Evolutionary conservation across 2,888 invertebrate species (phyloP).

Genomic region (Deilephila porcellus): DNA sequence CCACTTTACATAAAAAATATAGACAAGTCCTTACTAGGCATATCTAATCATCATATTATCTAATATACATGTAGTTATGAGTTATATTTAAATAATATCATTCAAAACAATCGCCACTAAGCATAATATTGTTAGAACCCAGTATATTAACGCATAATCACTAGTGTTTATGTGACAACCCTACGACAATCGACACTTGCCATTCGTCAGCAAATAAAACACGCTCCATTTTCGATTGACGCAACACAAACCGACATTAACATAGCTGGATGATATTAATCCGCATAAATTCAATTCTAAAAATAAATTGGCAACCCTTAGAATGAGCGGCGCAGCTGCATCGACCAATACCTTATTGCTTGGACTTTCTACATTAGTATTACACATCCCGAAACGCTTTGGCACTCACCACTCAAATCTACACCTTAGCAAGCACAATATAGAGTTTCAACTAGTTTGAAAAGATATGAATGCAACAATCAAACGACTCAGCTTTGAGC

Average conservation of each 20-base stretch:
- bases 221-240: constrained; percentile 54
- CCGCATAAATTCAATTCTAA: constrained; percentile 73
- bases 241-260: constrained; percentile 69
- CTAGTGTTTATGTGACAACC: constrained; percentile 38
- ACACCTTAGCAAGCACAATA: not conserved
- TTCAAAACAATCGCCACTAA: not conserved
- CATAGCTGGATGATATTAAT: constrained; percentile 64
- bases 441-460: not conserved
- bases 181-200: constrained; percentile 41
- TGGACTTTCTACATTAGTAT: constrained; percentile 27
- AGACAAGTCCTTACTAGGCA: too few relatives aligned
- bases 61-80: too few relatives aligned
- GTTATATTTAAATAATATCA: not conserved
- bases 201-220: constrained; percentile 43
- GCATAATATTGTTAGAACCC: not conserved
- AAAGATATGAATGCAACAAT: not conserved
- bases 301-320: constrained; percentile 80
- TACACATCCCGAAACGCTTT: constrained; percentile 23
- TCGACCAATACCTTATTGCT: constrained; percentile 75
- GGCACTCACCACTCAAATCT: not conserved
- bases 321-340: constrained; percentile 69
- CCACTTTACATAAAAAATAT: too few relatives aligned
- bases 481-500: constrained; percentile 3
- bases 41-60: too few relatives aligned
- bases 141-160: not conserved